Evolutionary conservation across 1,140 invertebrate species (phyloP).

Genomic region (Megalonaias nervosa): DNA sequence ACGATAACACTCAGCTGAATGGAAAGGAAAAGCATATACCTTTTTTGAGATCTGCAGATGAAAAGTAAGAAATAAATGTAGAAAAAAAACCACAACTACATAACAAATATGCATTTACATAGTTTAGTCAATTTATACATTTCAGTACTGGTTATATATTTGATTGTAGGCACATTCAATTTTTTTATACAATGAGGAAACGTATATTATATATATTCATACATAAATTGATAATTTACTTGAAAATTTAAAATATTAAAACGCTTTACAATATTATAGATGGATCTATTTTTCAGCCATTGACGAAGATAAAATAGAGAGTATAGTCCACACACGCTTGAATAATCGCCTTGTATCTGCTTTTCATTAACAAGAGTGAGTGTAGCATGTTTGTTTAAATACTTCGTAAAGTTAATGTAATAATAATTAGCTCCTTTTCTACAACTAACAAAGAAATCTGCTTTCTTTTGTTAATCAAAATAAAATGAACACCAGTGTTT

Average conservation of each 20-base stretch:
- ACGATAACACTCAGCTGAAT: no score
- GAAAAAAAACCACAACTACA: no score
- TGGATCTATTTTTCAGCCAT: slow-evolving; percentile 9
- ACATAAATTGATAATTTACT: slow-evolving; percentile 12
- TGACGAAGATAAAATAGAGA: slow-evolving; percentile 27
- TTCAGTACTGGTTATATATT: slow-evolving; percentile 1
- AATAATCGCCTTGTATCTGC: slow-evolving; percentile 25
- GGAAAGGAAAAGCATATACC: no score
- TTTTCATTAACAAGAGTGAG: background rate
- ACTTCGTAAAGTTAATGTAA: slow-evolving; percentile 6
- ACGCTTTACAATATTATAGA: slow-evolving; percentile 7
- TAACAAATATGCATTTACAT: no score
- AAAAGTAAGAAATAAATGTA: no score
- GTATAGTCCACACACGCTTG: slow-evolving; percentile 20
- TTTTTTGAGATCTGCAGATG: no score
- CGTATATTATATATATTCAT: background rate
- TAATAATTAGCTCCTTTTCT: slow-evolving; percentile 9
- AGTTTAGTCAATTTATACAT: no score
- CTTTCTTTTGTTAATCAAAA: background rate
- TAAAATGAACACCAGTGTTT: slow-evolving; percentile 28
- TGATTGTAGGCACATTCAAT: background rate
- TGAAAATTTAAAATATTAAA: slow-evolving; percentile 1
- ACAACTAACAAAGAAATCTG: slow-evolving; percentile 21
- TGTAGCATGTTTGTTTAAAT: slow-evolving; percentile 4
- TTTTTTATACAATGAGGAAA: slow-evolving; percentile 6